These are phyloP conservation scores for Camptogramma bilineatum DNA, from an alignment of 2,888 invertebrate genomes.

Conservation along the genomic window DNA sequence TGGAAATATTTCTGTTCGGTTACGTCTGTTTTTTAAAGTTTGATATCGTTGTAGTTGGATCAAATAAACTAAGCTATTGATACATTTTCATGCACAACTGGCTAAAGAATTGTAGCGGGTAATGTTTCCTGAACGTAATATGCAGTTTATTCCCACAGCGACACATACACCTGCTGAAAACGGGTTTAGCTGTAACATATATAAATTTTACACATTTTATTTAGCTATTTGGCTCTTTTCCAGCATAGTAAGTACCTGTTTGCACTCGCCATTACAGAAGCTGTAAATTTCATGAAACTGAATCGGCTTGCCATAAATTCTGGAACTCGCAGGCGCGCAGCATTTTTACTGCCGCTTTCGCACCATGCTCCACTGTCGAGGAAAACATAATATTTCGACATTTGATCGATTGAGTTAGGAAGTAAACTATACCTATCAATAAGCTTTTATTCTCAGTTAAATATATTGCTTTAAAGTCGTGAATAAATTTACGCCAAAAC, in stretches of 20 bases:
- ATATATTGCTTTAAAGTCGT: no score
- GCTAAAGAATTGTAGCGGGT: neutral
- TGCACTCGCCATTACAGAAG: slow-evolving; percentile 24
- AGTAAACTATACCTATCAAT: neutral
- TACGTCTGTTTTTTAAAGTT: no score
- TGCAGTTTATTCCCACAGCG: neutral
- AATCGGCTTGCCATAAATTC: slow-evolving; percentile 37
- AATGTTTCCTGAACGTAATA: neutral
- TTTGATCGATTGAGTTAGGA: neutral
- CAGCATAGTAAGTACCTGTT: slow-evolving; percentile 31
- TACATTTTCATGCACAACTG: neutral
- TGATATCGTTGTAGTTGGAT: no score
- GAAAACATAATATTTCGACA: neutral
- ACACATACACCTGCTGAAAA: neutral
- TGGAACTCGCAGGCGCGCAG: slow-evolving; percentile 32
- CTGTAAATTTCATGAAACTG: slow-evolving; percentile 40
- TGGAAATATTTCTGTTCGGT: no score
- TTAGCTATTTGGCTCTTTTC: slow-evolving; percentile 25
- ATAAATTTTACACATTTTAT: slow-evolving; percentile 21
- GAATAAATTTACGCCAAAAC: no score
- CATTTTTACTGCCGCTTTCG: slow-evolving; percentile 33
- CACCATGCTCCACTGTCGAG: slow-evolving; percentile 14
- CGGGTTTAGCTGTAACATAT: slow-evolving; percentile 3
- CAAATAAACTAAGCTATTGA: no score
- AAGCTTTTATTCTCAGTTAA: no score